Percentiles rank a stretch among this genome's conserved stretches.
Evolutionary conservation across 2,113 vertebrate species (phyloP).

Genomic region (Peromyscus polionotus): DNA sequence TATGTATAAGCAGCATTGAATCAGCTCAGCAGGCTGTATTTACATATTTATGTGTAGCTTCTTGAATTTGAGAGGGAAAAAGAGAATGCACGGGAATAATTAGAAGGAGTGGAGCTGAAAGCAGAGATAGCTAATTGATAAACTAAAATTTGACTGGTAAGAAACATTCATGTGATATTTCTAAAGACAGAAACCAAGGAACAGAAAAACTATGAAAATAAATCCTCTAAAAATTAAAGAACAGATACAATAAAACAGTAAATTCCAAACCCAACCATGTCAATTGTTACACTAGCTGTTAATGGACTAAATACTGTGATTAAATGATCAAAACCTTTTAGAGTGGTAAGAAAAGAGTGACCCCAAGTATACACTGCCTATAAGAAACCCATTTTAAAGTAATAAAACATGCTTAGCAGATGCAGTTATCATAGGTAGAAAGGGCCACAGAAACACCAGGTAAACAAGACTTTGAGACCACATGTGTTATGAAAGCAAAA

Average conservation of each 20-base stretch:
- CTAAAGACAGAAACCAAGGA: background rate
- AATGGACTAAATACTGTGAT: background rate
- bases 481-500: background rate
- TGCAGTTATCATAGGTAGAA: background rate
- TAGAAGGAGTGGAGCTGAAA: background rate
- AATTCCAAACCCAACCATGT: background rate
- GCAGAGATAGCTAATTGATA: background rate
- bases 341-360: background rate
- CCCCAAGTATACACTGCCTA: background rate
- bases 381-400: background rate
- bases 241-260: background rate
- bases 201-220: background rate
- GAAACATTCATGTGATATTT: background rate
- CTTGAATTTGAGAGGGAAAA: background rate
- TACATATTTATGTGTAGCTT: background rate
- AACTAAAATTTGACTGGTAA: background rate
- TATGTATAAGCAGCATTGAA: background rate
- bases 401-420: background rate
- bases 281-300: background rate
- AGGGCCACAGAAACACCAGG: background rate
- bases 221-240: background rate
- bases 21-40: background rate
- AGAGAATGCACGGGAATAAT: background rate
- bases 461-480: background rate
- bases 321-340: background rate